Conservation (phyloP, 2,797 vertebrate genomes). For the Rhinoraja longicauda region DNA sequence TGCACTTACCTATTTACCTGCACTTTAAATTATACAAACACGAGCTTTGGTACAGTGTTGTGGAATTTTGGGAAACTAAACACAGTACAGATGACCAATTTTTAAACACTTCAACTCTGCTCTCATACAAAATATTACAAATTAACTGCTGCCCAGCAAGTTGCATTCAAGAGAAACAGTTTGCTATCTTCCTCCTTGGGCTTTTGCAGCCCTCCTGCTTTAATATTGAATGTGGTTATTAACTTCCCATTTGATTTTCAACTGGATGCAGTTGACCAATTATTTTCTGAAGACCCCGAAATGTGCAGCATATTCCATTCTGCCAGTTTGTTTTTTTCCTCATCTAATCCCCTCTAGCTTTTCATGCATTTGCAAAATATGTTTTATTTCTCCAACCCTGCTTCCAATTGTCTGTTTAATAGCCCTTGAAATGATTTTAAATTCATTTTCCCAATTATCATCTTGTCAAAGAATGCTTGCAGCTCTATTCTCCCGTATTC, state of each 20-base stretch:
- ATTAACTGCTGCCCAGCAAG: background rate
- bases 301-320: background rate
- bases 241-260: background rate
- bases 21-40: background rate
- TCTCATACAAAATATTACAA: background rate
- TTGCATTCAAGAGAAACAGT: background rate
- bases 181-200: background rate
- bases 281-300: background rate
- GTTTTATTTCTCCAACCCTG: background rate
- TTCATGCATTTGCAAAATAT: background rate
- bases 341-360: background rate
- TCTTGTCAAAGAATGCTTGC: background rate
- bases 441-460: background rate
- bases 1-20: background rate
- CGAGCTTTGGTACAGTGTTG: background rate
- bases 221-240: background rate
- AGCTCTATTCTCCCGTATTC: background rate
- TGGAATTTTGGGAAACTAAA: background rate
- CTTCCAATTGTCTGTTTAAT: background rate
- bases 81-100: background rate
- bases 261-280: too few relatives aligned
- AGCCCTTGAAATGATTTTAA: background rate
- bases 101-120: background rate
- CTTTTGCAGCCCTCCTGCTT: background rate
- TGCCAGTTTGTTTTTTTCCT: background rate